These are phyloP conservation scores for Busseola fusca DNA, from an alignment of 2,888 invertebrate species.

Conservation along the genomic window DNA sequence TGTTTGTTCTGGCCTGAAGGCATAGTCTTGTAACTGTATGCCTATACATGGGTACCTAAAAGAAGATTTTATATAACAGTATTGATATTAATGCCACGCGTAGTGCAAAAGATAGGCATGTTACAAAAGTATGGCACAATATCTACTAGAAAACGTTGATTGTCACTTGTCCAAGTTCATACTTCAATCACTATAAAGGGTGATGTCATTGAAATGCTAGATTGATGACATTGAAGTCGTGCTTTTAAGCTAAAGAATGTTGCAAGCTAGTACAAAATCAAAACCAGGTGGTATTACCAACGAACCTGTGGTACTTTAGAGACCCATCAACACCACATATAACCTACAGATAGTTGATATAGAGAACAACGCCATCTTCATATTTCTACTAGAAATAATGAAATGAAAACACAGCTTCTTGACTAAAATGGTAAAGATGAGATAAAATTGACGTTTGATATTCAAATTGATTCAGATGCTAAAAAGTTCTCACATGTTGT, in stretches of 20 bases:
- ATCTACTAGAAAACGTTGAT: conserved; percentile 27
- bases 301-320: neutral
- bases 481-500: conserved; percentile 16
- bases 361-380: conserved; percentile 55
- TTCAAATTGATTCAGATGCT: conserved; percentile 19
- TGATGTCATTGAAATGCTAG: conserved; percentile 10
- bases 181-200: conserved; percentile 12
- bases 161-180: conserved; percentile 36
- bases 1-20: neutral
- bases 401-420: conserved; percentile 5
- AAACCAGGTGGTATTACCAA: conserved; percentile 1
- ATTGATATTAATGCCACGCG: conserved; percentile 1
- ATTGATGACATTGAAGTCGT: conserved; percentile 26
- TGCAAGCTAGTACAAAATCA: neutral
- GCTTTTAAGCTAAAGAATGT: conserved; percentile 4
- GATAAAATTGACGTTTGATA: conserved; percentile 19
- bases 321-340: neutral
- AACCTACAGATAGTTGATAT: neutral
- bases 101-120: conserved; percentile 6
- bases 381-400: conserved; percentile 23
- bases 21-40: conserved; percentile 3
- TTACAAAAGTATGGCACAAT: conserved; percentile 24
- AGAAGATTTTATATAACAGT: conserved; percentile 19
- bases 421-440: conserved; percentile 11
- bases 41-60: neutral